These are phyloP conservation scores for Achatina immaculata DNA, from an alignment of 1,140 invertebrate species.

Conservation along the genomic window DNA sequence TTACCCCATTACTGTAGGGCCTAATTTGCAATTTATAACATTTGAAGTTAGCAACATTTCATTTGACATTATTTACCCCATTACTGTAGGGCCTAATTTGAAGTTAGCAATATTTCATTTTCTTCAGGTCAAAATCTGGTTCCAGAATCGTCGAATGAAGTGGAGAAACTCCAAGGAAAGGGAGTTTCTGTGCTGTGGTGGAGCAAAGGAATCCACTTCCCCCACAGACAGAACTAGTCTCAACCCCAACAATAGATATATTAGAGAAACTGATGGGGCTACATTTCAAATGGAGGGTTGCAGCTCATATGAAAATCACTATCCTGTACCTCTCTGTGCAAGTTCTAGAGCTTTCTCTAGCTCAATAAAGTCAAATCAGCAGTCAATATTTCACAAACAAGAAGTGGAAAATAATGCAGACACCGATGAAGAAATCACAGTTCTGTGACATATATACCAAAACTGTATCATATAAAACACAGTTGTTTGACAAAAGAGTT, in stretches of 20 bases:
- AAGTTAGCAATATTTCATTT: slow-evolving; percentile 9
- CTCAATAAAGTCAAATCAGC: slow-evolving; percentile 26
- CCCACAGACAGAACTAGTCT: slow-evolving; percentile 97
- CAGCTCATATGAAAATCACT: slow-evolving; percentile 25
- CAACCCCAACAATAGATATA: slow-evolving; percentile 94
- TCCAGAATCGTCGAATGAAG: slow-evolving; percentile 73
- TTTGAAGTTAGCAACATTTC: too few species aligned
- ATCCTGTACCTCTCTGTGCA: slow-evolving; percentile 38
- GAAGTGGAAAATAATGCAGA: slow-evolving; percentile 44
- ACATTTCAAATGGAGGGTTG: slow-evolving; percentile 39
- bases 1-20: too few species aligned
- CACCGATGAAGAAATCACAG: slow-evolving; percentile 60
- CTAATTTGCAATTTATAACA: too few species aligned
- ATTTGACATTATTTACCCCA: too few species aligned
- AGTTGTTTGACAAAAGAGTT: too few species aligned
- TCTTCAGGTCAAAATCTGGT: slow-evolving; percentile 71
- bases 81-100: too few species aligned
- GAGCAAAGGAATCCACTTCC: slow-evolving; percentile 93
- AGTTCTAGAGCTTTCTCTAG: slow-evolving; percentile 45
- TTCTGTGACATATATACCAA: slow-evolving; percentile 48
- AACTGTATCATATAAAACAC: too few species aligned
- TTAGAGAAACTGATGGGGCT: slow-evolving; percentile 69
- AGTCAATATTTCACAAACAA: slow-evolving; percentile 2
- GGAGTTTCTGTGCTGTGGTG: slow-evolving; percentile 90
- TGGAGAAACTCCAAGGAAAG: slow-evolving; percentile 94